Percentiles rank a stretch among this genome's conserved stretches.
These are phyloP conservation scores for Neopelma chrysocephalum DNA, from an alignment of 2,797 vertebrate genomes.

Conservation along the genomic window DNA sequence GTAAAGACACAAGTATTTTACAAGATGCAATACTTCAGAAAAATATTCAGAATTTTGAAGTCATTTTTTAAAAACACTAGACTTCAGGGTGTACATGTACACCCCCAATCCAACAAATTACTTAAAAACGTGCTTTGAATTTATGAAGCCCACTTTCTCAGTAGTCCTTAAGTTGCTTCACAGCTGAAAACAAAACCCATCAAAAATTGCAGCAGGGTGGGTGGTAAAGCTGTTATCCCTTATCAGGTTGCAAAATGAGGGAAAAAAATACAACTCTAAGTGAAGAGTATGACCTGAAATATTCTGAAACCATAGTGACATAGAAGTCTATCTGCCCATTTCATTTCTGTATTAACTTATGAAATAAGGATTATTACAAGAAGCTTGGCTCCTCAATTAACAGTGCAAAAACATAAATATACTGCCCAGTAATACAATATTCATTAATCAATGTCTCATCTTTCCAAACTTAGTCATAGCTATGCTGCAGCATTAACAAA, in stretches of 20 bases:
- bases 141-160: not conserved
- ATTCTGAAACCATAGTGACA: not conserved
- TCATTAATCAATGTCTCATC: not conserved
- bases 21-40: not conserved
- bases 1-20: not conserved
- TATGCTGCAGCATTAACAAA: not conserved
- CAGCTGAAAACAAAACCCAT: not conserved
- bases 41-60: not conserved
- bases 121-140: not conserved
- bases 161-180: not conserved
- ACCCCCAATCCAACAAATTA: not conserved
- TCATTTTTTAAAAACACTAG: not conserved
- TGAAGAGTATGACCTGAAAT: not conserved
- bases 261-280: not conserved
- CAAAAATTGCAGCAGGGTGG: not conserved
- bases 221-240: not conserved
- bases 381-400: not conserved
- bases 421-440: not conserved
- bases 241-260: not conserved
- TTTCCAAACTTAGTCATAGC: not conserved
- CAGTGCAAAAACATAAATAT: not conserved
- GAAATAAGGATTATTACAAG: not conserved
- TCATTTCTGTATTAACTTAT: not conserved
- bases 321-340: not conserved
- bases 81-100: fast-evolving